phyloP scores from a whole-genome alignment of 2,888 invertebrate genomes.

The Spodoptera picta region DNA sequence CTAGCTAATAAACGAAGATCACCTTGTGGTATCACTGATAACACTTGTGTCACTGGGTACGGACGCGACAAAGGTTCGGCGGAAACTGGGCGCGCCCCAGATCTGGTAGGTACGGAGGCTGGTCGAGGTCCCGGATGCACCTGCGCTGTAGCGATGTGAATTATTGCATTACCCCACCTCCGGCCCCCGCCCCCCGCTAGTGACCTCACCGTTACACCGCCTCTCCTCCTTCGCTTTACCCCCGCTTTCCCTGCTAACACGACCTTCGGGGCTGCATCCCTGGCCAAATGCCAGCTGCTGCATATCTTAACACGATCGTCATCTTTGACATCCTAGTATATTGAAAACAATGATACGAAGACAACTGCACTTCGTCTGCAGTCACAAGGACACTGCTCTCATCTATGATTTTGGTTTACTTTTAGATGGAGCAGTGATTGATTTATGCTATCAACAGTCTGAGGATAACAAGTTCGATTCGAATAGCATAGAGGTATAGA shows the following conservation, averaged over 20 bases:
- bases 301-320: slow-evolving; percentile 51
- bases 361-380: slow-evolving; percentile 26
- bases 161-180: slow-evolving; percentile 66
- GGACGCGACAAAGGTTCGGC: slow-evolving; percentile 11
- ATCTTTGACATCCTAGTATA: slow-evolving; percentile 45
- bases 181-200: slow-evolving; percentile 37
- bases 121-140: slow-evolving; percentile 72
- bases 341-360: slow-evolving; percentile 37
- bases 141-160: slow-evolving; percentile 77
- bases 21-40: slow-evolving; percentile 53
- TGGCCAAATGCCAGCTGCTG: slow-evolving; percentile 77
- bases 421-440: slow-evolving; percentile 19
- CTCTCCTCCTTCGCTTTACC: slow-evolving; percentile 36
- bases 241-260: slow-evolving; percentile 49
- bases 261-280: slow-evolving; percentile 84
- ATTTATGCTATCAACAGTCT: slow-evolving; percentile 1
- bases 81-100: slow-evolving; percentile 52
- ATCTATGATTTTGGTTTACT: slow-evolving; percentile 18
- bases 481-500: slow-evolving; percentile 12
- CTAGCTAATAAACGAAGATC: slow-evolving; percentile 42
- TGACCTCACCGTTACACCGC: slow-evolving; percentile 33
- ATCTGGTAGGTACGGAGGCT: slow-evolving; percentile 29
- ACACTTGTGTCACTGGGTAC: slow-evolving; percentile 39
- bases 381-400: slow-evolving; percentile 17
- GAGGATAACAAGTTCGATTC: slow-evolving; percentile 2